Conservation (phyloP, 2,888 invertebrate species). For the Carterocephalus palaemon region DNA sequence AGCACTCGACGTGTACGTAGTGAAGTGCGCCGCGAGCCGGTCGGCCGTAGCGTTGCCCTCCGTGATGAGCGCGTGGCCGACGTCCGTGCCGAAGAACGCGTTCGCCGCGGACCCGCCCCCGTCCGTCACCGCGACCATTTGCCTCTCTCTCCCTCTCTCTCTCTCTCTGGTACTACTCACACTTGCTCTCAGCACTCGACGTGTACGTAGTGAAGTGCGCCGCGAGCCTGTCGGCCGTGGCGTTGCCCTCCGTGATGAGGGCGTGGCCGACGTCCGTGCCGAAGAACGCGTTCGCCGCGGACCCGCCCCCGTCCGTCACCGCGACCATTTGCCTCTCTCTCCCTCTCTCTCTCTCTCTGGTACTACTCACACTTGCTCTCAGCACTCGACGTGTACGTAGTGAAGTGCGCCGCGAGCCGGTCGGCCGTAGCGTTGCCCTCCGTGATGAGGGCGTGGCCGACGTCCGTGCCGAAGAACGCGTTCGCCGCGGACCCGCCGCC, state of each 20-base stretch:
- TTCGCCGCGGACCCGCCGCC: slow-evolving; percentile 87
- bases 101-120: slow-evolving; percentile 90
- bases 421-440: slow-evolving; percentile 96
- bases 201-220: slow-evolving; percentile 96
- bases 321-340: slow-evolving; percentile 98
- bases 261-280: slow-evolving; percentile 93
- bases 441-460: slow-evolving; percentile 93
- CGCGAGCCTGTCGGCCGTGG: slow-evolving; percentile 91
- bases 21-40: too few relatives aligned
- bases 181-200: slow-evolving; percentile 90
- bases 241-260: slow-evolving; percentile 95
- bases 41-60: slow-evolving; percentile 96
- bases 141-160: too few relatives aligned
- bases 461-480: slow-evolving; percentile 93
- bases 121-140: slow-evolving; percentile 96
- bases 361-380: slow-evolving; percentile 88
- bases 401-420: slow-evolving; percentile 92
- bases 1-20: too few relatives aligned
- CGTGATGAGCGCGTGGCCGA: slow-evolving; percentile 93
- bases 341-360: neutral
- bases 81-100: too few relatives aligned
- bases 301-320: slow-evolving; percentile 92
- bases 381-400: slow-evolving; percentile 91
- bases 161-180: slow-evolving; percentile 72
- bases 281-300: slow-evolving; percentile 89